phyloP scores from a whole-genome alignment of 1,140 invertebrate species.

The Sesamia nonagrioides region DNA sequence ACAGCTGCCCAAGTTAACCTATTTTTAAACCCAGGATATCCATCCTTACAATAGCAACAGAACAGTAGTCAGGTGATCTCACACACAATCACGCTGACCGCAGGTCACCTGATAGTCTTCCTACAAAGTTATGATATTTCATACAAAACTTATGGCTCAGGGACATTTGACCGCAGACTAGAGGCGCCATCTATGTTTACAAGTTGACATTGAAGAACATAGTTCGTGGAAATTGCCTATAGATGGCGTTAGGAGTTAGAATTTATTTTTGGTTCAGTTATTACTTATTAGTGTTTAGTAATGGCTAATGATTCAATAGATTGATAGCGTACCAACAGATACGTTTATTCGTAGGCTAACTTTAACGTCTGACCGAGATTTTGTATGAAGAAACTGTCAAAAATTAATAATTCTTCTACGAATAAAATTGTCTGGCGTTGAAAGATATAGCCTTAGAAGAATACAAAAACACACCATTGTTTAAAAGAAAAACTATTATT shows the following conservation, averaged over 20 bases:
- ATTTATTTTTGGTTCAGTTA: background rate
- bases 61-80: constrained; percentile 39
- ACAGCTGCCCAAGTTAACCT: background rate
- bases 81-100: constrained; percentile 1
- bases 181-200: constrained; percentile 34
- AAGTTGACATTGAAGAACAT: background rate
- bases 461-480: too few relatives aligned
- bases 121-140: constrained; percentile 24
- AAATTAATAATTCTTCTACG: too few relatives aligned
- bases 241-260: constrained; percentile 1
- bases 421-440: too few relatives aligned
- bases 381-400: too few relatives aligned
- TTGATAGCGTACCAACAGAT: too few relatives aligned
- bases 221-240: background rate
- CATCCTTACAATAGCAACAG: background rate
- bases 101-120: constrained; percentile 19
- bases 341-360: too few relatives aligned
- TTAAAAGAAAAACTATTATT: too few relatives aligned
- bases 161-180: constrained; percentile 8
- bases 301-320: too few relatives aligned
- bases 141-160: constrained; percentile 3
- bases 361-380: too few relatives aligned
- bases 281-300: too few relatives aligned
- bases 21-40: background rate
- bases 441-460: too few relatives aligned